phyloP scores from a whole-genome alignment of 2,888 invertebrate species.

The Lochmaea crataegi region DNA sequence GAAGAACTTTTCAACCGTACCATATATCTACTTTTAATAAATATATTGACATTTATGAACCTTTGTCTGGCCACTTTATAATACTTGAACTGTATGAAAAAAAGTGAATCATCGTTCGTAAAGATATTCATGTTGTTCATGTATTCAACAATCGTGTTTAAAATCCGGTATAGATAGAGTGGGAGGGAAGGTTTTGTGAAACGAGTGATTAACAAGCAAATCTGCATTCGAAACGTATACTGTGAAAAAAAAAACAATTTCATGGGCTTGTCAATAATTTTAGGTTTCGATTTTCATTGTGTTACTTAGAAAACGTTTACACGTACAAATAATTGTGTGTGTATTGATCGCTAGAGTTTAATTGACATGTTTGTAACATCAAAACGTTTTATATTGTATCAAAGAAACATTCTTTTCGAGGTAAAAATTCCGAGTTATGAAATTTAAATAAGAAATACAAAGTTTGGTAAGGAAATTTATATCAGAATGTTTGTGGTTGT shows the following conservation, averaged over 20 bases:
- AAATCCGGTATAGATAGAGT: slow-evolving; percentile 13
- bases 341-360: neutral
- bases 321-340: neutral
- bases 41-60: neutral
- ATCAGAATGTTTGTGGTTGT: no score
- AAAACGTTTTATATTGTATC: no score
- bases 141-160: slow-evolving; percentile 12
- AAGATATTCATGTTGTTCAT: slow-evolving; percentile 9
- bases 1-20: no score
- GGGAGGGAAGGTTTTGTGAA: slow-evolving; percentile 12
- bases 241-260: slow-evolving; percentile 13
- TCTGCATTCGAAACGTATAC: slow-evolving; percentile 5
- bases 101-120: slow-evolving; percentile 16
- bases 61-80: neutral
- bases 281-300: slow-evolving; percentile 3
- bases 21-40: neutral
- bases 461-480: no score
- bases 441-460: no score
- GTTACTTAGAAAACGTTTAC: neutral
- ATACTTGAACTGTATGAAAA: neutral
- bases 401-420: no score
- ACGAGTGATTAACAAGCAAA: slow-evolving; percentile 8
- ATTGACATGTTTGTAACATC: neutral
- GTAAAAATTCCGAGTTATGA: no score
- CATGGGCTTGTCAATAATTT: slow-evolving; percentile 14